Conservation (phyloP, 2,797 vertebrate genomes). For the Tragopan temminckii region DNA sequence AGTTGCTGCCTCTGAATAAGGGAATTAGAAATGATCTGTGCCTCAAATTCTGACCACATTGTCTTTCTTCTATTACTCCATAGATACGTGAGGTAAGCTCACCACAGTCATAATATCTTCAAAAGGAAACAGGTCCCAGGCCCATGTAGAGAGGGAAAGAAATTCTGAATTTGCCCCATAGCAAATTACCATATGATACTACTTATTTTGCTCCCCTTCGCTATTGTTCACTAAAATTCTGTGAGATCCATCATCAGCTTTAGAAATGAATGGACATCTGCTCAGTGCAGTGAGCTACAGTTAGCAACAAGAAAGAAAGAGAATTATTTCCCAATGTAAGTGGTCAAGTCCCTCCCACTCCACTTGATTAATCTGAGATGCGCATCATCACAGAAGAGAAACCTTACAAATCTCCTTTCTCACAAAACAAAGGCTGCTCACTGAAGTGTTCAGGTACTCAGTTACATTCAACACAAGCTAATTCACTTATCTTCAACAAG, state of each 20-base stretch:
- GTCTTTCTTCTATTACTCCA: background rate
- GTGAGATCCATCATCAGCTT: background rate
- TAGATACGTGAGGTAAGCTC: background rate
- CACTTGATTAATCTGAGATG: conserved; percentile 69
- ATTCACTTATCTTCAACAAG: conserved; percentile 87
- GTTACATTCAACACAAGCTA: conserved; percentile 85
- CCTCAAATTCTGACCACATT: background rate
- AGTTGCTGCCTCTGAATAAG: background rate
- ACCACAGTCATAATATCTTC: fast-evolving
- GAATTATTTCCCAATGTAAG: conserved; percentile 49
- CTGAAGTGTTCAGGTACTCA: conserved; percentile 80
- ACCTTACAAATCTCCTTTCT: conserved; percentile 75
- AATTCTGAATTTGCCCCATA: background rate
- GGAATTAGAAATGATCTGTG: background rate
- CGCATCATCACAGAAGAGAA: conserved; percentile 63
- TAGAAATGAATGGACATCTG: background rate
- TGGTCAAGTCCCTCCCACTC: conserved; percentile 33
- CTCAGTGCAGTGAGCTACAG: background rate
- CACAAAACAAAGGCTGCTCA: conserved; percentile 78
- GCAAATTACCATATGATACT: background rate
- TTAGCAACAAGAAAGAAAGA: background rate
- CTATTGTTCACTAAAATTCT: background rate
- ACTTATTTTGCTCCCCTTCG: background rate
- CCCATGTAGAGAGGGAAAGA: background rate
- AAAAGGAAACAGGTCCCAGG: background rate